A percentile compares a stretch with the other conserved stretches of the same genome.
phyloP scores from a whole-genome alignment of 2,797 vertebrate species.

The Okamejei kenojei region DNA sequence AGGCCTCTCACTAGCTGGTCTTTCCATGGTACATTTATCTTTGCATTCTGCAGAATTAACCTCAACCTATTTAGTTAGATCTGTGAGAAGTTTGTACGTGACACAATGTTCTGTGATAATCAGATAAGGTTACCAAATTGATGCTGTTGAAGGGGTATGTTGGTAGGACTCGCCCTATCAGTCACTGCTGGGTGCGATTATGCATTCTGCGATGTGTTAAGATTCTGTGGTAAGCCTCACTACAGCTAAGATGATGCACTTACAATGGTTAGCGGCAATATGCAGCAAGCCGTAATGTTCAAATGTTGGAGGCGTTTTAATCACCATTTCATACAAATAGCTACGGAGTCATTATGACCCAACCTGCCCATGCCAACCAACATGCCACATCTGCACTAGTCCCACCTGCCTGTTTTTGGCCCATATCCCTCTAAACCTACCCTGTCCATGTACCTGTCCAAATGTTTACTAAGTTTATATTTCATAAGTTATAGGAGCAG shows the following conservation, averaged over 20 bases:
- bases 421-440: too few relatives aligned
- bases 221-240: neutral
- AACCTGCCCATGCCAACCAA: too few relatives aligned
- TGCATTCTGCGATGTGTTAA: neutral
- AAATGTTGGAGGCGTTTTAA: neutral
- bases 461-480: too few relatives aligned
- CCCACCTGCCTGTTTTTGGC: too few relatives aligned
- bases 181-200: neutral
- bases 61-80: neutral
- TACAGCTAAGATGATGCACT: neutral
- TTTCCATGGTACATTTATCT: neutral
- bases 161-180: too few relatives aligned
- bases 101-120: neutral
- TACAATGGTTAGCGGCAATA: neutral
- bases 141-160: neutral
- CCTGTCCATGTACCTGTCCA: too few relatives aligned
- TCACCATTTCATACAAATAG: neutral
- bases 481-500: too few relatives aligned
- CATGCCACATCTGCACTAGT: too few relatives aligned
- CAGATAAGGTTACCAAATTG: constrained; percentile 2
- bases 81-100: neutral
- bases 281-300: too few relatives aligned
- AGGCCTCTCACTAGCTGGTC: neutral
- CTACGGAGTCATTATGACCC: too few relatives aligned
- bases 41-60: neutral